A percentile compares a stretch with the other conserved stretches of the same genome.
Evolutionary conservation across 1,140 invertebrate species (phyloP).

Genomic region (Trichonephila clavata): DNA sequence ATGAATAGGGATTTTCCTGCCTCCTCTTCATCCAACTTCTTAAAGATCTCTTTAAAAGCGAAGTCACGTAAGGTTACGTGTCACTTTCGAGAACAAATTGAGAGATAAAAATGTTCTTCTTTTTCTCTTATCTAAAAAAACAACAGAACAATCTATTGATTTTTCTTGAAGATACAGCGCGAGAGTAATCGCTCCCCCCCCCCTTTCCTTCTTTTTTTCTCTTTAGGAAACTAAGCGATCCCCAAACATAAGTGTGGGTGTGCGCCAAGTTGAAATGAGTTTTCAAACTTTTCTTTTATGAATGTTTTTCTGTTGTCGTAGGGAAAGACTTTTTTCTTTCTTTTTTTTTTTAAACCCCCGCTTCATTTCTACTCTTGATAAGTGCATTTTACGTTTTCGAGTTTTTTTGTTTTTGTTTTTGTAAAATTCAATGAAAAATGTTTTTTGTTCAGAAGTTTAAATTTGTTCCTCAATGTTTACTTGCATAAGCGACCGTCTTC

Average conservation of each 20-base stretch:
- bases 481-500: background rate
- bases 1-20: too few species aligned
- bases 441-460: background rate
- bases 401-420: background rate
- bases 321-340: background rate
- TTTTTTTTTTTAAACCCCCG: background rate
- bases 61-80: constrained; percentile 18
- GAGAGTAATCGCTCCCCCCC: background rate
- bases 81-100: constrained; percentile 26
- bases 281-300: constrained; percentile 9
- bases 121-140: background rate
- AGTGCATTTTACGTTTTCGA: background rate
- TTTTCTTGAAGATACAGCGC: background rate
- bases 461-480: background rate
- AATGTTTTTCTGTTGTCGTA: background rate
- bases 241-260: background rate
- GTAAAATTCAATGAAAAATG: background rate
- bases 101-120: constrained; percentile 4
- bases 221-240: background rate
- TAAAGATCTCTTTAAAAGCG: constrained; percentile 14
- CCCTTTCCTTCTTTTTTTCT: background rate
- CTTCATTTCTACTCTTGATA: background rate
- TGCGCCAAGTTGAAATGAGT: constrained; percentile 1
- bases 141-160: background rate
- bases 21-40: too few species aligned